Conservation (phyloP, 2,888 invertebrate species). For the Eupithecia subumbrata region DNA sequence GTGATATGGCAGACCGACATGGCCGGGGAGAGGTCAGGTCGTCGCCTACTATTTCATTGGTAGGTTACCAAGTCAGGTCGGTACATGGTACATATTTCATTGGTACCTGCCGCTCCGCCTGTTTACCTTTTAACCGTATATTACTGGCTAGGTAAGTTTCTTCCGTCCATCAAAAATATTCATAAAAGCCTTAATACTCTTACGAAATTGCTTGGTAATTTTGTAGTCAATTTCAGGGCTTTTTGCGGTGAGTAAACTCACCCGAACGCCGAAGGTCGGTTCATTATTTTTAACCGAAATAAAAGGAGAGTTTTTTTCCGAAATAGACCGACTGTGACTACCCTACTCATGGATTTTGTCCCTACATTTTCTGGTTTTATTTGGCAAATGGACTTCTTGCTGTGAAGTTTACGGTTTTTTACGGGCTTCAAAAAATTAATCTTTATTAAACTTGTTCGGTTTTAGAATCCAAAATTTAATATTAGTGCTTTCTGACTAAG, state of each 20-base stretch:
- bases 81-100: too few relatives aligned
- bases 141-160: neutral
- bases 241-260: conserved; percentile 20
- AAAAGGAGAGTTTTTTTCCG: neutral
- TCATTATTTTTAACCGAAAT: conserved; percentile 14
- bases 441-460: too few relatives aligned
- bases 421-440: neutral
- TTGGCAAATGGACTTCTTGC: neutral
- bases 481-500: too few relatives aligned
- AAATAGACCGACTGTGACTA: neutral
- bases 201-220: conserved; percentile 8
- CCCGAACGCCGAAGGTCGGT: neutral
- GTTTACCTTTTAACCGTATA: too few relatives aligned
- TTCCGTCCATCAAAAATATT: neutral
- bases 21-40: too few relatives aligned
- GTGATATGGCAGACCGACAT: too few relatives aligned
- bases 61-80: too few relatives aligned
- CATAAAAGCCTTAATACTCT: conserved; percentile 9
- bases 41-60: too few relatives aligned
- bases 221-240: conserved; percentile 5
- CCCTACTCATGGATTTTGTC: conserved; percentile 1
- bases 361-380: conserved; percentile 2
- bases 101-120: too few relatives aligned
- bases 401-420: neutral
- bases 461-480: too few relatives aligned